Conservation (phyloP, 2,888 invertebrate genomes). For the Sinodicranocentrus sp. region DNA sequence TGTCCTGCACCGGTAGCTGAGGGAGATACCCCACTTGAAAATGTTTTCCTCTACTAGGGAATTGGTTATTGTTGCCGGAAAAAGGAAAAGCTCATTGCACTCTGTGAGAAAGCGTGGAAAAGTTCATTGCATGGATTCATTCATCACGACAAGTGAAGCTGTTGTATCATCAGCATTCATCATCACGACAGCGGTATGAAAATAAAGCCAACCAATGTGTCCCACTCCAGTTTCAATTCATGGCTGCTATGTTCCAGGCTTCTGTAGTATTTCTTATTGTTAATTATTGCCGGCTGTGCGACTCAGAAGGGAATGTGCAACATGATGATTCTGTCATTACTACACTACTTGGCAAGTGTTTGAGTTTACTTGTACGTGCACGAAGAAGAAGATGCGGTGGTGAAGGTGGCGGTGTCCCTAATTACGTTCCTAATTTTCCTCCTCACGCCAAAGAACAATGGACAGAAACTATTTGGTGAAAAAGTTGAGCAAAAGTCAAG, state of each 20-base stretch:
- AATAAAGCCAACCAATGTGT: conserved; percentile 36
- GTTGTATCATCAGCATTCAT: not conserved
- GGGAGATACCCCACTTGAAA: not conserved
- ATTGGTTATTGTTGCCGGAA: conserved; percentile 57
- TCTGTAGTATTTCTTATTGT: conserved; percentile 11
- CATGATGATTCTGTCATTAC: conserved; percentile 3
- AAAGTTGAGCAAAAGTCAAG: not conserved
- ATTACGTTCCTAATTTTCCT: not conserved
- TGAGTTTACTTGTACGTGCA: not conserved
- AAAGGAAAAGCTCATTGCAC: conserved; percentile 33
- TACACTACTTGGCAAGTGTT: not conserved
- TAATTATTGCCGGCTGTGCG: conserved; percentile 23
- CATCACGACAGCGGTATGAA: conserved; percentile 25
- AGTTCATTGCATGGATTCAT: conserved; percentile 26
- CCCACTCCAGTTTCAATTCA: conserved; percentile 44
- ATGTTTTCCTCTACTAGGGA: not conserved
- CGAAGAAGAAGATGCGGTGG: not conserved
- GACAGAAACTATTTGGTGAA: conserved; percentile 12
- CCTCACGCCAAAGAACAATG: conserved; percentile 1
- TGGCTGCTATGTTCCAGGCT: conserved; percentile 60
- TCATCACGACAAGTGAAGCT: conserved; percentile 14
- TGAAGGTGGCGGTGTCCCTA: not conserved
- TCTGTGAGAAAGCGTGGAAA: conserved; percentile 24
- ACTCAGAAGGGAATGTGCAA: conserved; percentile 1
- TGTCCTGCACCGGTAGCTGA: conserved; percentile 1